Percentiles rank a stretch among this genome's conserved stretches.
Evolutionary conservation across 2,797 vertebrate species (phyloP).

Genomic region (Urosaurus nigricauda): DNA sequence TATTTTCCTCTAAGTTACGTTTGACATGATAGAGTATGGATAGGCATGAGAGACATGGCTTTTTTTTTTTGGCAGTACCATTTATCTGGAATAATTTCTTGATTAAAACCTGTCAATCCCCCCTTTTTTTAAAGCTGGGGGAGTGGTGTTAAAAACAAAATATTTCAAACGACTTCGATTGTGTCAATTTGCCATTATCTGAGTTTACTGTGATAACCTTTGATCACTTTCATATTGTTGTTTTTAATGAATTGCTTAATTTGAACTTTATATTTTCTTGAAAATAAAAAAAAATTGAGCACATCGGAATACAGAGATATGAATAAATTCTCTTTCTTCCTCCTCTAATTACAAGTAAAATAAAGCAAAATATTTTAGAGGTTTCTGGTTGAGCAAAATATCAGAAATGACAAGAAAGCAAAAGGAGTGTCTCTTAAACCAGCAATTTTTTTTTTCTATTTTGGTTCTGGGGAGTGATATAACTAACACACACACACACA

Average conservation of each 20-base stretch:
- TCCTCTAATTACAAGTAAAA: not conserved
- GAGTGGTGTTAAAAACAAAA: not conserved
- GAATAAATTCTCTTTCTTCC: not conserved
- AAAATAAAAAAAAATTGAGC: no score
- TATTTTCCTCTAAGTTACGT: not conserved
- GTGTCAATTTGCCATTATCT: not conserved
- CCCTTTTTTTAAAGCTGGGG: not conserved
- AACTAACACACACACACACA: no score
- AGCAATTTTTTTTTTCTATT: not conserved
- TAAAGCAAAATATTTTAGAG: not conserved
- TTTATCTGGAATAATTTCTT: not conserved
- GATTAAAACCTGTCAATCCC: not conserved
- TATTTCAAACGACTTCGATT: not conserved
- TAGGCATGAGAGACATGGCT: not conserved
- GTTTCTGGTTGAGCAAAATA: not conserved
- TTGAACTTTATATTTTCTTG: not conserved
- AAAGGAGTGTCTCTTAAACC: not conserved
- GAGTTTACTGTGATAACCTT: not conserved
- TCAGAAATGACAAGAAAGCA: not conserved
- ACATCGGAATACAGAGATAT: no score
- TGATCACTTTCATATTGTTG: not conserved
- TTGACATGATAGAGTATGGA: not conserved
- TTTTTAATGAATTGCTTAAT: not conserved
- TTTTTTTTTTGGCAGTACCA: not conserved
- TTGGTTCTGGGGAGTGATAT: no score